Base-by-base conservation (phyloP, 53 echinoderm and acorn worm species). In the Holothuria leucospilota region DNA sequence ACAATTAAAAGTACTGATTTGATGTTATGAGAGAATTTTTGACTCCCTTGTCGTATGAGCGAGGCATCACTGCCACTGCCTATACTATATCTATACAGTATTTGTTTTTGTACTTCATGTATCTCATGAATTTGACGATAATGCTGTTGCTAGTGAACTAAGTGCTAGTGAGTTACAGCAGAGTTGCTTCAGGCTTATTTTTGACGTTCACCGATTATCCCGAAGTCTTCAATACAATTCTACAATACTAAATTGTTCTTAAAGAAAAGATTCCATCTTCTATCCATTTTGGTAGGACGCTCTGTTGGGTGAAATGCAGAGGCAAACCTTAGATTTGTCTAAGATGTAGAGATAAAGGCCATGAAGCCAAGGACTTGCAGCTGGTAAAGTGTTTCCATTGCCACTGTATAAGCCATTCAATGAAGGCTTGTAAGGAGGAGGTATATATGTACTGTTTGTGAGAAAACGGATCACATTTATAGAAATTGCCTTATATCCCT, bases 1-100 rank as follows among this genome's bases (percentile, higher is more conserved):
- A 85, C 85, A 8, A 71, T 85, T 71, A 85, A 85, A 38, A 70
- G 56, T 29, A 4, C 15, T 14, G 29, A 53, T 0, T 11, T 27
- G 6, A n/a, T n/a, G n/a, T n/a, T n/a, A 71, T 53, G 41, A 11
- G 34, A n/a, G 16, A 53, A 15, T 72, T 85, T n/a, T n/a, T n/a
- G n/a, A n/a, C n/a, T n/a, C n/a, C n/a, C n/a, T n/a, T n/a, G n/a
- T n/a, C n/a, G n/a, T n/a, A n/a, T n/a, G n/a, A n/a, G n/a, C n/a
- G n/a, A n/a, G n/a, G n/a, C n/a, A n/a, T n/a, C n/a, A n/a, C n/a
- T 67, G 23, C 67, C 67, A 67, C 25, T 67, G 13, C 2, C 13
- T 24, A 13, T 24, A n/a, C n/a, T n/a, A n/a, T n/a, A n/a, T n/a
- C n/a, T n/a, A n/a, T n/a, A n/a, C n/a, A n/a, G 28, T 13, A 20